Evolutionary conservation across 2,797 vertebrate genomes (phyloP), one percentile per base, ranked within the genome.

Genomic region (Artibeus jamaicensis): DNA sequence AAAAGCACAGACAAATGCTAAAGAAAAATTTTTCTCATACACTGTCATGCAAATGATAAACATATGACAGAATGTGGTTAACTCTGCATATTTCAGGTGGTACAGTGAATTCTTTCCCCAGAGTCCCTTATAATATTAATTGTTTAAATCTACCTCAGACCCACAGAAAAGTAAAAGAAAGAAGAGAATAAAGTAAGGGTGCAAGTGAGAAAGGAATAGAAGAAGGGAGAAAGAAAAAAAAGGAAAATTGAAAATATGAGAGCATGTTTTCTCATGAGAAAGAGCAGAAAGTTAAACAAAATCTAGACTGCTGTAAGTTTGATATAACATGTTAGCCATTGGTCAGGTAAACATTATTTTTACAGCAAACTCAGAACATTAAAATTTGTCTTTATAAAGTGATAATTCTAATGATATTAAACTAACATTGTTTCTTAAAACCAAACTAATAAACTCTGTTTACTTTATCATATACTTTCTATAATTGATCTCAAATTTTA

Each of bases 401-500:
- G 8, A 68, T 73, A 91, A 81, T 34, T 86, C 21, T 83, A 48
- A 95, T 37, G 9, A 48, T 96, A 48, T 96, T 90, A 90, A 81
- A 34, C 44, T 70, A 34, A 57, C 34, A 18, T 91, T 59, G 18
- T 59, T 95, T 91, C 42, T 88, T 18, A 29, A 96, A 83, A 78
- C 82, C 11, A 89, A 94, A 94, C 89, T 57, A 67, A 42, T 70
- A 44, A 34, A 74, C 68, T 86, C 65, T 73, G 21, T 91, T 93
- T 94, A 89, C 50, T n/a, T 94, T 83, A 88, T n/a, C 48, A 50
- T 90, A 76, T 82, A 93, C 44, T 85, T 82, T 85, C 71, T 92
- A 34, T 84, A 94, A 78, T 18, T 12, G 37, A 39, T 96, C 67
- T 95, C 59, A 42, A 65, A 87, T 91, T 97, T 96, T 89, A 89